Conservation (phyloP, 2,113 vertebrate species). For the Columba livia region DNA sequence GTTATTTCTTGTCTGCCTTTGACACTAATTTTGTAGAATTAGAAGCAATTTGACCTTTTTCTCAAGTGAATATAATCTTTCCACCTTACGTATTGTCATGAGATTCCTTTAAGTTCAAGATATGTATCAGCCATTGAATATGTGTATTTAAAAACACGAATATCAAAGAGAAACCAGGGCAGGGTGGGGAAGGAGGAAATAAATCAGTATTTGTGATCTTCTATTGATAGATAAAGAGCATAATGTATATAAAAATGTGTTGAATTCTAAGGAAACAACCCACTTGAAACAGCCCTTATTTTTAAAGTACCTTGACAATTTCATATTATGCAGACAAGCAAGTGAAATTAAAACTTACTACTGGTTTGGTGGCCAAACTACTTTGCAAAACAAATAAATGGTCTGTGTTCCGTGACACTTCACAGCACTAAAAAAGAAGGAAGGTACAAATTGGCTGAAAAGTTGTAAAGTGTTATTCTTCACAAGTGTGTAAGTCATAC, state of each 20-base stretch:
- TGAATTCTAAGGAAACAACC: constrained; percentile 74
- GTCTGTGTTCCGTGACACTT: constrained; percentile 44
- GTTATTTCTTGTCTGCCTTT: background rate
- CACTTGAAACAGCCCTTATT: constrained; percentile 24
- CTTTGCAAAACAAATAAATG: constrained; percentile 66
- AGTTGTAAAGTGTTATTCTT: background rate
- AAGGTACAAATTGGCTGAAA: constrained; percentile 14
- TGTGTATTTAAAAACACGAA: rapidly evolving
- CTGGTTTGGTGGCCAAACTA: constrained; percentile 64
- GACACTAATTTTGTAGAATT: background rate
- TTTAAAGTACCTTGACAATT: too few species aligned
- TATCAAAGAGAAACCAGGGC: background rate
- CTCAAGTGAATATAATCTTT: background rate
- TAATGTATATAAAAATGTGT: constrained; percentile 9
- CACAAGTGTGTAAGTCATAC: background rate
- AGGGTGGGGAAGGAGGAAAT: background rate
- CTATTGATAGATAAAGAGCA: constrained; percentile 43
- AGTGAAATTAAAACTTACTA: constrained; percentile 32
- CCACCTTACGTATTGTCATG: background rate
- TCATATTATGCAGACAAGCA: constrained; percentile 67
- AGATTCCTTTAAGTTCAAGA: rapidly evolving
- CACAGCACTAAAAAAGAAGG: constrained; percentile 51
- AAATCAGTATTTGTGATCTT: background rate
- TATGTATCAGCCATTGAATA: background rate
- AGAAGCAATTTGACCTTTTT: background rate